Base-by-base conservation (phyloP, 2,113 vertebrate genomes). In the Chaetorhynchus papuensis region DNA sequence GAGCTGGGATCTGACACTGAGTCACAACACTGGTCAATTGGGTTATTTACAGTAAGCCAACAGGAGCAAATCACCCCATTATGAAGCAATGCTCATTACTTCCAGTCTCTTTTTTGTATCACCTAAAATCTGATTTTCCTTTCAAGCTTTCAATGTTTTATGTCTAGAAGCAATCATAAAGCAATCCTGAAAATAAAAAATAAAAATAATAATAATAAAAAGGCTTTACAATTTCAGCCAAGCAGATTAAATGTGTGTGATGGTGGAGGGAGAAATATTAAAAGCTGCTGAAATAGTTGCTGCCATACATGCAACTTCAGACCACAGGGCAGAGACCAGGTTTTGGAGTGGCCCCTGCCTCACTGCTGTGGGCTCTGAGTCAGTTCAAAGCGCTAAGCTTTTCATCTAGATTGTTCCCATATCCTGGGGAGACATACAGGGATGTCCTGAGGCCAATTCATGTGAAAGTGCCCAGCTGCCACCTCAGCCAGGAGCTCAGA, bases 321-420 rank as follows among this genome's bases (percentile, higher is more conserved):
- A 35, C 13, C 19, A 42, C 0, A 0, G 8, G 27, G 22, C 21
- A 68, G 21, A 69, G 13, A 11, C 7, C 45, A 65, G 19, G 21
- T 28, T 87, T 69, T 61, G 31, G 50, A 20, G 21, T 13, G 12
- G 41, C 4, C 57, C 4, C 27, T 27, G 21, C 17, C 30, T 65
- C 23, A 7, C 30, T 42, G 26, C 44, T n/a, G 24, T 0, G 0
- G 23, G 66, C 16, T 80, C 42, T 21, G n/a, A 33, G 9, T 22
- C 35, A 59, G 41, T 50, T 72, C 49, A 42, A 50, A 89, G 13
- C 17, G 16, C 23, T 72, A 7, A 87, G 44, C 13, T 64, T 4
- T 21, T 61, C 7, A 23, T 27, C 9, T 9, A 31, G 6, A 13
- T 5, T 83, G 10, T 57, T 57, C 24, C 47, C 30, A 20, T 10